Evolutionary conservation across 2,797 vertebrate genomes (phyloP), one percentile per base, ranked within the genome.

Genomic region (Sebastes itinus): DNA sequence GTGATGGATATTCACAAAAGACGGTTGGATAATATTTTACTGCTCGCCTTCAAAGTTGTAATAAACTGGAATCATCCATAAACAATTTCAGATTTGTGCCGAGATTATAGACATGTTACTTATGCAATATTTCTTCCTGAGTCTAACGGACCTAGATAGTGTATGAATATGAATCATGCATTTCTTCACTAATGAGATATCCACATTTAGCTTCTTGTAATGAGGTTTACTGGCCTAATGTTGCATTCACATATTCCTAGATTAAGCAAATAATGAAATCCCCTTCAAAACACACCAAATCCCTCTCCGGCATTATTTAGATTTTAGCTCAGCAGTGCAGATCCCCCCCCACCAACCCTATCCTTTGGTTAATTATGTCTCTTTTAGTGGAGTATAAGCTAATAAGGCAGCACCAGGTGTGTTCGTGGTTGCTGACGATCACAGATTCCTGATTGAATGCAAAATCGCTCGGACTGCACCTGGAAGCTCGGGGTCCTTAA

Each of bases 321-420:
- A 77, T 77, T 84, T 69, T 18, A 82, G 88, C 87, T 86, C 81
- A 82, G 87, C 84, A 81, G 23, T 68, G 58, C 65, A 70, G 27
- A 87, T 60, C 63, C 74, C 74, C 23, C 54, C 0, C 35, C 38
- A 2, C 38, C 13, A 42, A 88, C 62, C 67, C 72, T 68, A 35
- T 61, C 60, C 60, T 71, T 83, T 38, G 67, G 63, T 89, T 92
- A 87, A 93, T 94, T 89, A 87, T 42, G 30, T 82, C 81, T 88
- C 86, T 89, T 70, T 84, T 61, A 74, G 59, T 59, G 61, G 71
- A 73, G 67, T 72, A 62, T 65, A 74, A 86, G 83, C 75, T 83
- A 91, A 92, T 86, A 82, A 86, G 56, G 38, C 59, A 88, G 82
- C 85, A 74, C 85, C 91, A 92, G 88, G 89, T 93, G 93, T 83